Conservation (phyloP, 2,888 invertebrate genomes). For the Pterobdella sp. region DNA sequence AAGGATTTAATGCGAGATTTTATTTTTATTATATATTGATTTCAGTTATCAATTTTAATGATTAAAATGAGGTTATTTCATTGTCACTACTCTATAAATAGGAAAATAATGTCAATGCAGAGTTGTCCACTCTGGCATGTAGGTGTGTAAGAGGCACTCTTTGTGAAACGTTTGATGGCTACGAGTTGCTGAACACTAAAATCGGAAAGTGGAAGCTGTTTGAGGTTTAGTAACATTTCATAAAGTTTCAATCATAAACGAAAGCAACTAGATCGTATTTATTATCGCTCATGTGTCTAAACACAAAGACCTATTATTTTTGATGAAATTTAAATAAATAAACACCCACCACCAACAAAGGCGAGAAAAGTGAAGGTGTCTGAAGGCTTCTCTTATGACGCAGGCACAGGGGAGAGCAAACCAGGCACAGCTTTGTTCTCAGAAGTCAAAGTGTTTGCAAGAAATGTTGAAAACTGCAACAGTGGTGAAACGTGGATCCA, state of each 20-base stretch:
- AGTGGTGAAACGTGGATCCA: background rate
- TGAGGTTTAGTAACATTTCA: background rate
- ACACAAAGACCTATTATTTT: background rate
- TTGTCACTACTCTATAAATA: no score
- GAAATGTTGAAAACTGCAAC: background rate
- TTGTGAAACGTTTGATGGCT: slow-evolving; percentile 6
- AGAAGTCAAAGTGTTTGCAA: background rate
- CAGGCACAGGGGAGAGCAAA: background rate
- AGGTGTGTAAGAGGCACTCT: background rate
- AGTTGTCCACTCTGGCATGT: background rate
- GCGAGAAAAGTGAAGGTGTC: background rate
- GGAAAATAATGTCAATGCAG: no score
- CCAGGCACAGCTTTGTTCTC: background rate
- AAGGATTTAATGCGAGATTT: background rate
- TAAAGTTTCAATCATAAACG: background rate
- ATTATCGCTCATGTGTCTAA: no score
- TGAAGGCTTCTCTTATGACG: background rate
- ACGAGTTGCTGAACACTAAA: slow-evolving; percentile 2
- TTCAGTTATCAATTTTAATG: background rate
- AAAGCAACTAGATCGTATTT: no score
- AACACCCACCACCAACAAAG: background rate
- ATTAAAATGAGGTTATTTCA: background rate
- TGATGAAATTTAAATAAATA: background rate
- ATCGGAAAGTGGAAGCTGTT: slow-evolving; percentile 7
- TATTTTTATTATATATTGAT: background rate